Evolutionary conservation across 2,888 invertebrate genomes (phyloP), one percentile per base, ranked within the genome.

Genomic region (Pristionchus arcanus): DNA sequence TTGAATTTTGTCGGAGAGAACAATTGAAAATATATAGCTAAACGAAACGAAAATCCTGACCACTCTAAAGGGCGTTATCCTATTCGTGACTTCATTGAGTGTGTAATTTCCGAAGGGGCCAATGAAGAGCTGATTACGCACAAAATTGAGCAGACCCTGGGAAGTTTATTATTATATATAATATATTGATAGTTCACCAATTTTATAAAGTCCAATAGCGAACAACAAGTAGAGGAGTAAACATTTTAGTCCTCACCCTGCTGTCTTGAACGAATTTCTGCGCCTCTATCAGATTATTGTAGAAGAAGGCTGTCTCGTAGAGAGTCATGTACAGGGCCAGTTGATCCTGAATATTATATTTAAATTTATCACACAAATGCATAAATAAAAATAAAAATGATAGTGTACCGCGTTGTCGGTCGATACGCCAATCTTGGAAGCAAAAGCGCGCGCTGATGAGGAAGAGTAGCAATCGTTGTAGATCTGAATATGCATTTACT

Each of bases 271-370:
- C 81, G 49, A 81, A 49, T 53, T 81, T 53, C 34, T 59, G 84
- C 0, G 28, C 55, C 25, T 85, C 84, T 15, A 85, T 85, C 3
- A 85, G 59, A 37, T 85, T 63, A 59, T n/a, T 19, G 68, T 87
- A 87, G 42, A 87, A 68, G 87, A 49, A 87, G 87, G 68, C 28
- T 0, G 87, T 31, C 31, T 87, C 87, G 87, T 87, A 87, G 42
- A 87, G 87, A 9, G n/a, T 42, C 66, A 87, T 63, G 68, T 87
- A 87, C n/a, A 68, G 37, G 1, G 68, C 66, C 9, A 87, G 68
- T 37, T 87, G 21, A 9, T 87, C 87, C 87, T 87, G 19, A 0
- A 21, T 59, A 31, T 13, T 49, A 42, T 25, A 19, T 31, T 42
- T 42, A 42, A 25, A 21, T 15, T 77, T 42, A 21, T 77, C 2